phyloP scores from a whole-genome alignment of 2,888 invertebrate genomes.

The Rutpela maculata region DNA sequence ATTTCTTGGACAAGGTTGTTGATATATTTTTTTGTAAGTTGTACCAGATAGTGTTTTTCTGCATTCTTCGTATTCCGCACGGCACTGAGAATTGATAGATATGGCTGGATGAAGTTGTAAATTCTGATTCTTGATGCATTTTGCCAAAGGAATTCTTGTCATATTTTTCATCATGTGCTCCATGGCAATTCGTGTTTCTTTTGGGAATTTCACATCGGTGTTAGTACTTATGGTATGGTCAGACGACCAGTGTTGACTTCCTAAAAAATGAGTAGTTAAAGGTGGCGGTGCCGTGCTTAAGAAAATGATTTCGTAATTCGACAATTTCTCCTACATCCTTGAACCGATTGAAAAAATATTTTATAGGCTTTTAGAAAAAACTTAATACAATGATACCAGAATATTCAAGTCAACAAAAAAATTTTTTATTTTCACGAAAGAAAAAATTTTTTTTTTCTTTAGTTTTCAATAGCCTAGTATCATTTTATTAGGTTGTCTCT shows the following conservation, averaged over 20 bases:
- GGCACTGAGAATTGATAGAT: conserved; percentile 28
- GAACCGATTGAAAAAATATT: no score
- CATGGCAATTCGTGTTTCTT: conserved; percentile 51
- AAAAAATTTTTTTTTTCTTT: no score
- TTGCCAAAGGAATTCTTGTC: conserved; percentile 45
- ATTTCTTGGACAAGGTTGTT: conserved; percentile 28
- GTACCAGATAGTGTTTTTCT: not conserved
- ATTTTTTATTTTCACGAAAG: no score
- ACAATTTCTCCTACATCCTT: no score
- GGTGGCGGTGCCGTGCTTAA: no score
- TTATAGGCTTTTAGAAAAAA: no score
- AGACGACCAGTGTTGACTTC: conserved; percentile 54
- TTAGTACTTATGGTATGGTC: conserved; percentile 19
- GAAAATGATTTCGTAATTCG: no score
- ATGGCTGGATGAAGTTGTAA: conserved; percentile 48
- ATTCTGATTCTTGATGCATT: conserved; percentile 44
- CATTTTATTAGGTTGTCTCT: no score
- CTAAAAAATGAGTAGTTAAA: conserved; percentile 32
- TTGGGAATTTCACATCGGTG: conserved; percentile 46
- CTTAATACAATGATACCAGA: no score
- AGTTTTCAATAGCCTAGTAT: no score
- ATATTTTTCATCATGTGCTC: conserved; percentile 45
- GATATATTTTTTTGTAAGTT: conserved; percentile 5
- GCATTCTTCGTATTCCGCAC: conserved; percentile 14
- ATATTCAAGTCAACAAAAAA: no score